These are phyloP conservation scores for Cotesia chilonis DNA, from an alignment of 1,140 invertebrate species.

Conservation along the genomic window DNA sequence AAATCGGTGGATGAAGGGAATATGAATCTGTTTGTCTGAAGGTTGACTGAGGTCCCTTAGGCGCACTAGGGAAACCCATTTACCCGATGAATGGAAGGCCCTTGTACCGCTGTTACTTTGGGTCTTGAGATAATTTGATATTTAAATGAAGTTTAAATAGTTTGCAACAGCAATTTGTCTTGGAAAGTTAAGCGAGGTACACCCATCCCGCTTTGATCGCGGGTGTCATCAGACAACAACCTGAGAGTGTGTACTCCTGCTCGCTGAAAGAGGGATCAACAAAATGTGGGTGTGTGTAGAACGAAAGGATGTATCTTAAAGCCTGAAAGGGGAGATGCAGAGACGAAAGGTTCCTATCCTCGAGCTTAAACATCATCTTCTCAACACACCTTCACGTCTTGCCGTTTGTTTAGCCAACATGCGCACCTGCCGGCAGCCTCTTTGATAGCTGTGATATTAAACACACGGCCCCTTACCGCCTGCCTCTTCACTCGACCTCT, in stretches of 20 bases:
- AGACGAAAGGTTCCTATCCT: constrained; percentile 5
- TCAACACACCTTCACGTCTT: constrained; percentile 16
- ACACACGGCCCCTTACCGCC: constrained; percentile 8
- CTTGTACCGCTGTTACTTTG: constrained; percentile 32
- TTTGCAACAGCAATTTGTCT: constrained; percentile 59
- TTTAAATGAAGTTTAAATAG: constrained; percentile 60
- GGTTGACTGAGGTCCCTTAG: too few species aligned
- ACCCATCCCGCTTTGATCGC: background rate
- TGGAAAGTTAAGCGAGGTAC: constrained; percentile 42
- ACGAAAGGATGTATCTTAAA: constrained; percentile 9
- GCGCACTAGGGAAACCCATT: too few species aligned
- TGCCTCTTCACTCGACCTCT: background rate
- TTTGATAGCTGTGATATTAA: constrained; percentile 24
- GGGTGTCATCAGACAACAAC: constrained; percentile 8
- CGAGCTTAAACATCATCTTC: constrained; percentile 15
- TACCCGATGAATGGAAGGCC: constrained; percentile 12
- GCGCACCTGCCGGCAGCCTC: constrained; percentile 23
- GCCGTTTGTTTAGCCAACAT: constrained; percentile 23
- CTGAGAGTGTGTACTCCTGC: background rate
- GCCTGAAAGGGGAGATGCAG: background rate
- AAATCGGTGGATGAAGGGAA: too few species aligned
- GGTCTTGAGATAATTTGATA: constrained; percentile 52
- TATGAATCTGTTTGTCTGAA: too few species aligned
- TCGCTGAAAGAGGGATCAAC: background rate
- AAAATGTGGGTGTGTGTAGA: background rate